Base-by-base conservation (phyloP, 2,797 vertebrate species). In the Botia almorhae region DNA sequence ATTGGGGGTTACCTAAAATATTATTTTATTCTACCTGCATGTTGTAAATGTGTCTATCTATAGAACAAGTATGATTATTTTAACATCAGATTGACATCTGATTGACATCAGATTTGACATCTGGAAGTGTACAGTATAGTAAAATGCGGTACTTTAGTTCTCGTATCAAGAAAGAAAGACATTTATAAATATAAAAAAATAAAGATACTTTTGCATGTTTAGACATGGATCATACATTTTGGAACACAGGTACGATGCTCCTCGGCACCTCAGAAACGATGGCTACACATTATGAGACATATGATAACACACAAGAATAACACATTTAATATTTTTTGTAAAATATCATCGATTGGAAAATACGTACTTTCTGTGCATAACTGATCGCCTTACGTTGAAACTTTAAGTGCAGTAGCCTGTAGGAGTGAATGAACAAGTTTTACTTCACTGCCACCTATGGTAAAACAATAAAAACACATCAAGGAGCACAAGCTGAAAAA, bases 361-460 rank as follows among this genome's bases (percentile, higher is more conserved):
- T 10, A 60, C 7, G 6, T 8, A 51, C 26, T 51, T 53, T 51
- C 10, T 71, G 26, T 19, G 58, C 39, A 70, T 36, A 12, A 29
- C 14, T 82, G 76, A 70, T 81, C 69, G 46, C 48, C 50, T 51
- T 60, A 53, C 56, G 71, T 29, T 65, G 46, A 71, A 83, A 69
- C 65, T 64, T 68, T 33, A 26, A 78, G 58, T 68, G 56, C 69
- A 74, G 48, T 56, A 72, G 70, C 33, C 69, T 53, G 50, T 69
- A 39, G 81, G 53, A 70, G 76, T 78, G 21, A 53, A 64, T 69
- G 46, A 33, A 56, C 69, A 77, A 19, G 78, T 68, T 83, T 83
- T 81, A 80, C 81, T 82, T 82, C 70, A 83, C 84, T 87, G 86
- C 86, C 84, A 83, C 74, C 86, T 87, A 83, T 82, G 77, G 84